A percentile compares a stretch with the other conserved stretches of the same genome.
Conservation (phyloP, 2,888 invertebrate genomes). For the Coleophora deauratella region DNA sequence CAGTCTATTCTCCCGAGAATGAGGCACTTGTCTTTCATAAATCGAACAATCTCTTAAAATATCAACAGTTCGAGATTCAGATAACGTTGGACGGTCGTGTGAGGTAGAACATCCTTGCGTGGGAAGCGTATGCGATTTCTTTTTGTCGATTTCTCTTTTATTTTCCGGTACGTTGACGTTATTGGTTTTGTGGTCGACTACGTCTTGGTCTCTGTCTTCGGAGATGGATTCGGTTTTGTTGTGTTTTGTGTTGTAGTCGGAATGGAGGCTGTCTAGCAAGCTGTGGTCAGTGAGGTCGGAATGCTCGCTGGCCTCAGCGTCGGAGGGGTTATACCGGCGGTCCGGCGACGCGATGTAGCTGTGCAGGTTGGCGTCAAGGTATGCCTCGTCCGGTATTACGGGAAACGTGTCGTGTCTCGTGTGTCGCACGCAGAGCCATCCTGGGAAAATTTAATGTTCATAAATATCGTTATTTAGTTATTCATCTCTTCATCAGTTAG, state of each 20-base stretch:
- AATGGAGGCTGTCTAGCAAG: constrained; percentile 54
- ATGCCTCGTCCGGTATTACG: constrained; percentile 79
- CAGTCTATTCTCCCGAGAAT: constrained; percentile 42
- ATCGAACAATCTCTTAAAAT: constrained; percentile 56
- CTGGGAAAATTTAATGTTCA: constrained; percentile 46
- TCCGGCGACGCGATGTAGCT: constrained; percentile 48
- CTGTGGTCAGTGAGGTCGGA: constrained; percentile 67
- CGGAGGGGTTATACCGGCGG: constrained; percentile 42
- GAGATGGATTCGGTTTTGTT: constrained; percentile 32
- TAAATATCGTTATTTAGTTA: too few species aligned
- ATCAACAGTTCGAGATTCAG: constrained; percentile 81
- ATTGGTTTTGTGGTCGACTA: constrained; percentile 38
- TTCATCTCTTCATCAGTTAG: too few species aligned
- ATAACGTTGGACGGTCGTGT: constrained; percentile 78
- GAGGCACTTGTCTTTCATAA: constrained; percentile 42
- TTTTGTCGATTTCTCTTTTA: constrained; percentile 44
- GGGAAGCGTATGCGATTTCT: constrained; percentile 75
- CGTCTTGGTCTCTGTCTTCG: constrained; percentile 41
- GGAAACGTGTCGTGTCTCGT: constrained; percentile 86
- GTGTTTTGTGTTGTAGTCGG: constrained; percentile 39
- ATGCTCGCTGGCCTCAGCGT: constrained; percentile 58
- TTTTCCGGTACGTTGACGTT: constrained; percentile 18
- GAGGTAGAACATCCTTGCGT: constrained; percentile 63
- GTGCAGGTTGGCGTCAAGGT: constrained; percentile 54
- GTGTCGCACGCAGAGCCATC: constrained; percentile 85